These are phyloP conservation scores for Tachina lurida DNA, from an alignment of 2,888 invertebrate genomes.

Conservation along the genomic window DNA sequence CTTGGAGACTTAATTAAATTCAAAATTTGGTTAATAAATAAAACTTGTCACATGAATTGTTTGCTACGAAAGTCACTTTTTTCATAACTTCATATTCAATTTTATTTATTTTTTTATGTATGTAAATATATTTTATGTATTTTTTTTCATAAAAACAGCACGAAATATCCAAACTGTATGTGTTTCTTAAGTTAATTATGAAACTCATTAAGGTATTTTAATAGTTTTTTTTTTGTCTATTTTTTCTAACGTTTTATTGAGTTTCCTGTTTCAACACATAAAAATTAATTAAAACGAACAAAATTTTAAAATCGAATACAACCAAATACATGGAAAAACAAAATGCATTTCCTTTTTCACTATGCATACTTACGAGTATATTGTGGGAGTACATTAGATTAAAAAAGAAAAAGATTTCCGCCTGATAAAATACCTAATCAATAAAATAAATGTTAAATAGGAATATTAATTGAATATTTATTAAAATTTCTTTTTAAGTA, in stretches of 20 bases:
- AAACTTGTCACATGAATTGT: conserved; percentile 42
- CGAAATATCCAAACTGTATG: conserved; percentile 6
- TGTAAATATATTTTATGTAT: not conserved
- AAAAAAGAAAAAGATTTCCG: conserved; percentile 49
- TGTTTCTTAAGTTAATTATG: conserved; percentile 18
- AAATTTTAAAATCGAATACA: conserved; percentile 27
- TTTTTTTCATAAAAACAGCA: conserved; percentile 1
- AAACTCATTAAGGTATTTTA: conserved; percentile 34
- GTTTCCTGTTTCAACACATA: conserved; percentile 40
- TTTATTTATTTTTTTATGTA: not conserved
- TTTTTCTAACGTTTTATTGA: conserved; percentile 36
- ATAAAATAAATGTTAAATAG: conserved; percentile 20
- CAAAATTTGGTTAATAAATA: conserved; percentile 34
- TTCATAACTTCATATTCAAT: conserved; percentile 3
- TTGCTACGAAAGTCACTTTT: not conserved
- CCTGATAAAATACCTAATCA: not conserved
- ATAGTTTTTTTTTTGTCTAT: not conserved
- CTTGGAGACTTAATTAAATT: conserved; percentile 36
- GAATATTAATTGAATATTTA: conserved; percentile 8
- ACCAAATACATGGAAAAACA: conserved; percentile 53
- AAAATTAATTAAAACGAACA: conserved; percentile 33
- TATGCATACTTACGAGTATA: not conserved
- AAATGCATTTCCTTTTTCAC: conserved; percentile 56
- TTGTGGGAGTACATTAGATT: not conserved
- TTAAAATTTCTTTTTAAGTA: conserved; percentile 15